Evolutionary conservation across 2,797 vertebrate genomes (phyloP).

Genomic region (Mastacembelus armatus): DNA sequence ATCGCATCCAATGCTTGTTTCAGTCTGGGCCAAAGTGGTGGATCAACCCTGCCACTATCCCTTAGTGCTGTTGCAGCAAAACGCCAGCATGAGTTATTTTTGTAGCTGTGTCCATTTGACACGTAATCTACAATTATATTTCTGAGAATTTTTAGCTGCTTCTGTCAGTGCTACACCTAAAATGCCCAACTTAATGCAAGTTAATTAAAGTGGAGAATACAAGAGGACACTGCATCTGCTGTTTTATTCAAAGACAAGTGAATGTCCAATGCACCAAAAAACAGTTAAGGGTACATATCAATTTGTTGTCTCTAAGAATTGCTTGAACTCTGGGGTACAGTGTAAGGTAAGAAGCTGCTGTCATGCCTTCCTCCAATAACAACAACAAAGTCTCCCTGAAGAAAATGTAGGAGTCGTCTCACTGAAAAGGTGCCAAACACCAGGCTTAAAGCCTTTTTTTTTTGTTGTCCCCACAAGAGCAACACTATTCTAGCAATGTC

Average conservation of each 20-base stretch:
- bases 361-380: constrained; percentile 35
- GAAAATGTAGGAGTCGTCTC: constrained; percentile 29
- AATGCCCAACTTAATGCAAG: no score
- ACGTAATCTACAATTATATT: no score
- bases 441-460: constrained; percentile 34
- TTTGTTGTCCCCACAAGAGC: constrained; percentile 39
- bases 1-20: no score
- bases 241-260: neutral
- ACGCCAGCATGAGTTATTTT: no score
- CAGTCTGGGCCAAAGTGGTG: no score
- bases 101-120: no score
- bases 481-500: constrained; percentile 11
- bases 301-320: constrained; percentile 33
- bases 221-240: constrained; percentile 1
- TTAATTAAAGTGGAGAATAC: neutral
- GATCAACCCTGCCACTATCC: no score
- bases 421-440: constrained; percentile 43
- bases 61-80: no score
- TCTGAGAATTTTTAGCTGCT: no score
- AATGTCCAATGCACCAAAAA: constrained; percentile 15
- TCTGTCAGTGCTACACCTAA: no score
- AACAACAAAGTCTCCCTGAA: constrained; percentile 47
- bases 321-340: constrained; percentile 34
- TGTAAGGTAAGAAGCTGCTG: constrained; percentile 39
- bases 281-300: constrained; percentile 3